Percentiles rank a stretch among this genome's conserved stretches.
These are phyloP conservation scores for Cyprinodon variegatus DNA, from an alignment of 2,113 vertebrate species.

Conservation along the genomic window DNA sequence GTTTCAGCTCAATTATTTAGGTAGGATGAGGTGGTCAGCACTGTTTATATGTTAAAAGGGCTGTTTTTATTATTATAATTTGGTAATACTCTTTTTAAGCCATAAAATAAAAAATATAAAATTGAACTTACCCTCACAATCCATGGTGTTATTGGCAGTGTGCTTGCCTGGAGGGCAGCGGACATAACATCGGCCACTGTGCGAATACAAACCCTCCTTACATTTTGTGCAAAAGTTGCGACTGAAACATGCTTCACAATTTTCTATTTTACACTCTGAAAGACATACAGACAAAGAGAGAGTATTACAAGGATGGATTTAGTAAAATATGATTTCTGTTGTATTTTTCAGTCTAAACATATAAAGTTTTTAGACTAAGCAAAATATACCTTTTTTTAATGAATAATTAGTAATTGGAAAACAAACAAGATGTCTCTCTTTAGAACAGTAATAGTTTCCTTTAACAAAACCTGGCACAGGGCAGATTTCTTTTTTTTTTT, in stretches of 20 bases:
- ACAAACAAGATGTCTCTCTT: constrained; percentile 28
- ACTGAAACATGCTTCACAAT: constrained; percentile 98
- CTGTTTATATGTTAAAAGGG: neutral
- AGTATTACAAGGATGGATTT: constrained; percentile 1
- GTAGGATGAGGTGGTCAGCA: constrained; percentile 9
- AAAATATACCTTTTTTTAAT: constrained; percentile 34
- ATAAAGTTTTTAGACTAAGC: constrained; percentile 11
- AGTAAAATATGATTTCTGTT: constrained; percentile 1
- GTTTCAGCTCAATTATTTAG: neutral
- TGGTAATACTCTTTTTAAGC: neutral
- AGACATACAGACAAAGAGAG: constrained; percentile 63
- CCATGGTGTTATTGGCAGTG: constrained; percentile 89
- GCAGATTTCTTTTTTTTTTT: constrained; percentile 33
- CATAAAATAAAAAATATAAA: constrained; percentile 16
- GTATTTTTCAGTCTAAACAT: constrained; percentile 12
- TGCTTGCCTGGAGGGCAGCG: constrained; percentile 89
- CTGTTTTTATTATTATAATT: too few relatives aligned
- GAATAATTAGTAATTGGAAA: constrained; percentile 61
- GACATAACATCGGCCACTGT: constrained; percentile 91
- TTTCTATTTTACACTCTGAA: constrained; percentile 97
- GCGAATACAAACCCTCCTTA: constrained; percentile 94
- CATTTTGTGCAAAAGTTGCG: constrained; percentile 99
- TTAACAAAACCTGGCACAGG: constrained; percentile 57
- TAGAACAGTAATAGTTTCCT: constrained; percentile 33
- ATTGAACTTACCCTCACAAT: constrained; percentile 90